Conservation (phyloP, 2,888 invertebrate genomes). For the Muschampia plurimacula region DNA sequence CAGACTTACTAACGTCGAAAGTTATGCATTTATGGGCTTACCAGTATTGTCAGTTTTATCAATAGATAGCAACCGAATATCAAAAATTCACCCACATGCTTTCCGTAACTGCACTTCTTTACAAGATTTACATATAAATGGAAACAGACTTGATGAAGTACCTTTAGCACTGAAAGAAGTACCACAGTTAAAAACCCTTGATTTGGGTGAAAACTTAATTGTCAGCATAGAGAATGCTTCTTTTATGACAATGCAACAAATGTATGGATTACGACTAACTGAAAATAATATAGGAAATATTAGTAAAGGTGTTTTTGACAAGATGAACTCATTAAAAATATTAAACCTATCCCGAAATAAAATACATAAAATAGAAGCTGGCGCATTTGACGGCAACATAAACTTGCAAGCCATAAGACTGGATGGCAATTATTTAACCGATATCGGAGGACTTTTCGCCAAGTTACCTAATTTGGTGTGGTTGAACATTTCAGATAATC, state of each 20-base stretch:
- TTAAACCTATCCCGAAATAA: slow-evolving; percentile 94
- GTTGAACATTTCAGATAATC: slow-evolving; percentile 95
- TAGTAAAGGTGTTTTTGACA: slow-evolving; percentile 91
- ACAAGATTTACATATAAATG: slow-evolving; percentile 93
- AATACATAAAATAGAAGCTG: slow-evolving; percentile 91
- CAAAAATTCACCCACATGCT: slow-evolving; percentile 90
- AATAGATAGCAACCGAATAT: slow-evolving; percentile 92
- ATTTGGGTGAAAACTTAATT: slow-evolving; percentile 94
- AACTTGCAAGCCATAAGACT: slow-evolving; percentile 93
- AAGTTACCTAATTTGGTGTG: slow-evolving; percentile 93
- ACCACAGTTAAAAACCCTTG: slow-evolving; percentile 91
- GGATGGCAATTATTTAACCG: slow-evolving; percentile 92
- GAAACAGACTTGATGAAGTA: slow-evolving; percentile 91
- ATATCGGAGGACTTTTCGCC: slow-evolving; percentile 92
- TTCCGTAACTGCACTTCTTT: slow-evolving; percentile 92
- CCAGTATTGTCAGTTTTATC: slow-evolving; percentile 91
- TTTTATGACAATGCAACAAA: slow-evolving; percentile 92
- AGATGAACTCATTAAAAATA: slow-evolving; percentile 91
- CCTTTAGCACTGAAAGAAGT: slow-evolving; percentile 91
- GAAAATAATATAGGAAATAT: slow-evolving; percentile 94
- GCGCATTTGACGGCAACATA: slow-evolving; percentile 91
- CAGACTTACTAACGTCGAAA: slow-evolving; percentile 90
- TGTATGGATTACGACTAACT: slow-evolving; percentile 93
- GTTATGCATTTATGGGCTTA: slow-evolving; percentile 91
- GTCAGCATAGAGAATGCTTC: slow-evolving; percentile 91